A percentile compares a stretch with the other conserved stretches of the same genome.
Evolutionary conservation across 2,113 vertebrate species (phyloP).

Genomic region (Bothrops jararaca): DNA sequence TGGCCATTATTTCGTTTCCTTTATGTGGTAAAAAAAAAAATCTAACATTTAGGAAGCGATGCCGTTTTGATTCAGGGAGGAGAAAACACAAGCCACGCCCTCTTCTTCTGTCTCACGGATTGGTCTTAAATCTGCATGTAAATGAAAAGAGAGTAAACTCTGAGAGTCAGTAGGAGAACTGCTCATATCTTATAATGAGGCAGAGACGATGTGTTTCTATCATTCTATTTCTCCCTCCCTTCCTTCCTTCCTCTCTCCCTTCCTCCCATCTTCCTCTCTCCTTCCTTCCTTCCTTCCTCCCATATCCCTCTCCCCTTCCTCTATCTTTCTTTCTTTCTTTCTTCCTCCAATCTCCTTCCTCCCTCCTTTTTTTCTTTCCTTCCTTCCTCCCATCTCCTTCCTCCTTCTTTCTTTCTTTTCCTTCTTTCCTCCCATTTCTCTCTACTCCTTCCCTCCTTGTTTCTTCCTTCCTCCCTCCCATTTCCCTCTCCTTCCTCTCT

Average conservation of each 20-base stretch:
- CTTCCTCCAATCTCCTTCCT: not conserved
- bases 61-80: slow-evolving; percentile 30
- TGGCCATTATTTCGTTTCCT: slow-evolving; percentile 29
- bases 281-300: too few relatives aligned
- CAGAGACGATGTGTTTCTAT: slow-evolving; percentile 11
- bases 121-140: slow-evolving; percentile 46
- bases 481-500: not conserved
- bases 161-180: slow-evolving; percentile 46
- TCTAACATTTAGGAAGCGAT: slow-evolving; percentile 49
- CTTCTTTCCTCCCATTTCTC: too few relatives aligned
- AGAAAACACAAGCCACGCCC: slow-evolving; percentile 47
- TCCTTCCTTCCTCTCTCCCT: too few relatives aligned
- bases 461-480: too few relatives aligned
- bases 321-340: not conserved
- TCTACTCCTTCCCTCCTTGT: too few relatives aligned
- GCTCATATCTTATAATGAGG: slow-evolving; percentile 24
- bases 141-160: slow-evolving; percentile 40
- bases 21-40: slow-evolving; percentile 15
- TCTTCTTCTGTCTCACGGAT: slow-evolving; percentile 20
- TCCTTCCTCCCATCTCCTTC: not conserved
- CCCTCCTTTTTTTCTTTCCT: slow-evolving; percentile 1
- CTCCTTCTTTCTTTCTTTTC: too few relatives aligned
- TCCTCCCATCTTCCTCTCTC: too few relatives aligned
- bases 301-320: too few relatives aligned
- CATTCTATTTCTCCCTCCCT: not conserved